These are phyloP conservation scores for Drosophila bifasciata DNA, from an alignment of 1,140 invertebrate species.

Conservation along the genomic window DNA sequence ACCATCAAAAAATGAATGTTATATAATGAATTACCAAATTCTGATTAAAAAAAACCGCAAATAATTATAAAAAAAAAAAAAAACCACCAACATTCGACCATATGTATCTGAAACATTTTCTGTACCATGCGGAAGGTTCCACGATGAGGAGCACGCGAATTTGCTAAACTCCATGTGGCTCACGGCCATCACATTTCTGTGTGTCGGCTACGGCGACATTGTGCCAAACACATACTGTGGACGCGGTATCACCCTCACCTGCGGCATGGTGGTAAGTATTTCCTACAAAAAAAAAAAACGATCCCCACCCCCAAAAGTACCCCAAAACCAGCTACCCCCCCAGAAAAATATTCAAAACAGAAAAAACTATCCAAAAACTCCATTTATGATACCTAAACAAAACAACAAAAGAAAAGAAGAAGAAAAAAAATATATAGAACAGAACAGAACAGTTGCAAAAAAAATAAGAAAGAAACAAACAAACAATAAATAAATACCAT, in stretches of 20 bases:
- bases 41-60: conserved; percentile 24
- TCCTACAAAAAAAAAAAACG: conserved; percentile 51
- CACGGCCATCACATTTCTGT: conserved; percentile 94
- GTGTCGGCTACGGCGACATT: conserved; percentile 93
- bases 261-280: conserved; percentile 95
- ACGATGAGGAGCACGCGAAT: conserved; percentile 94
- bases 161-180: conserved; percentile 97
- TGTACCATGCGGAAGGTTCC: conserved; percentile 87
- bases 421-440: conserved; percentile 32
- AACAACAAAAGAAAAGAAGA: conserved; percentile 32
- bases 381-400: conserved; percentile 45
- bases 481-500: conserved; percentile 18
- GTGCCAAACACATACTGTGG: conserved; percentile 98
- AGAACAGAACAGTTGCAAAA: conserved; percentile 47
- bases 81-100: conserved; percentile 12
- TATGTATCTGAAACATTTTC: too few species aligned
- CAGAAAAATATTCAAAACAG: conserved; percentile 25
- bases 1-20: conserved; percentile 11
- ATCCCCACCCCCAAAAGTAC: conserved; percentile 13
- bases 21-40: conserved; percentile 19
- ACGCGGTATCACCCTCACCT: conserved; percentile 94
- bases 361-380: conserved; percentile 23
- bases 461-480: conserved; percentile 4
- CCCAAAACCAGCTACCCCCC: conserved; percentile 20
- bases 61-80: conserved; percentile 19